These are phyloP conservation scores for Sebastes oblongus DNA, from an alignment of 2,797 vertebrate species.

Conservation along the genomic window DNA sequence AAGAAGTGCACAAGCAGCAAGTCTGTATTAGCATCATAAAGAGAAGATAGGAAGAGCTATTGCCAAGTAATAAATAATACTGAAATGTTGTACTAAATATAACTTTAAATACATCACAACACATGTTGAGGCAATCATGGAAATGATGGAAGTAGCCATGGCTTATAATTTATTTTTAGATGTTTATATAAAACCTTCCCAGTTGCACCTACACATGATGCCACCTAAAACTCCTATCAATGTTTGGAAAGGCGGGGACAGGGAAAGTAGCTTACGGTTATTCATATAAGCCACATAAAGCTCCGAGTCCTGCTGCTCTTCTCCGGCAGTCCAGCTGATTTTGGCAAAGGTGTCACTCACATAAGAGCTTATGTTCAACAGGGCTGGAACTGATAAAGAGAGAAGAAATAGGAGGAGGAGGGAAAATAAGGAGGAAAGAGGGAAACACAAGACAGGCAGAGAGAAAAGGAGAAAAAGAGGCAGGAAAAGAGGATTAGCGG, in stretches of 20 bases:
- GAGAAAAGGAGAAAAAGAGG: conserved; percentile 51
- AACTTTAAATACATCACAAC: conserved; percentile 22
- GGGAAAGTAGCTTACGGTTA: conserved; percentile 82
- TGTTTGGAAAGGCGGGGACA: conserved; percentile 30
- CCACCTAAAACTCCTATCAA: conserved; percentile 35
- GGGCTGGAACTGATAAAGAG: conserved; percentile 78
- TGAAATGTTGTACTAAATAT: not conserved
- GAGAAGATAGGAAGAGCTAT: not conserved
- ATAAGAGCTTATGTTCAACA: conserved; percentile 83
- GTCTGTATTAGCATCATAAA: conserved; percentile 36
- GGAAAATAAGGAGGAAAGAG: conserved; percentile 52
- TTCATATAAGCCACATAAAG: conserved; percentile 85
- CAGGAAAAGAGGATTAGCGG: conserved; percentile 77
- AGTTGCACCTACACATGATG: conserved; percentile 35
- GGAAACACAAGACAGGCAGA: conserved; percentile 56
- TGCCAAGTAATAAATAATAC: not conserved
- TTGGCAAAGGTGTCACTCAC: conserved; percentile 85
- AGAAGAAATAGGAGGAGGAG: conserved; percentile 49
- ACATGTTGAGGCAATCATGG: conserved; percentile 5
- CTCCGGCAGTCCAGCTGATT: conserved; percentile 84
- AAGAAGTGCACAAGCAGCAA: conserved; percentile 69
- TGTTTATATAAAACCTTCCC: conserved; percentile 35
- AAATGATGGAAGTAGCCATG: conserved; percentile 12
- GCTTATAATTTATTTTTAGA: conserved; percentile 38
- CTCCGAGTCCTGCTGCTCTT: conserved; percentile 74